Base-by-base conservation (phyloP, 2,797 vertebrate species). In the Silurus lanzhouensis region DNA sequence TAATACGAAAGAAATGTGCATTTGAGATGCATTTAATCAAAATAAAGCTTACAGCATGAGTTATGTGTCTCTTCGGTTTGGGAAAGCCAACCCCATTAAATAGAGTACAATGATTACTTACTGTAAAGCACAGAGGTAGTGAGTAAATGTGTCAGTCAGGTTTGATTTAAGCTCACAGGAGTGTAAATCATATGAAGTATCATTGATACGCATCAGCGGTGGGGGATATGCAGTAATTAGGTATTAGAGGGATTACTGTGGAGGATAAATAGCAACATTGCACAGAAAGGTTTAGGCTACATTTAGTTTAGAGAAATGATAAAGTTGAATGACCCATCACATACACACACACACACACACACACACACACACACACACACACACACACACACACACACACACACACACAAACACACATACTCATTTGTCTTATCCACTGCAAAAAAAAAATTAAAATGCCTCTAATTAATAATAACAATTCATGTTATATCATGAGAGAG, bases 1-100 rank as follows among this genome's bases (percentile, higher is more conserved):
- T 87, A 86, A 90, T 90, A 87, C 10, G 13, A 44, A 46, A 13
- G 55, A 87, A 82, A 90, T 82, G 80, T 85, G 83, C 80, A 83
- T 68, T 85, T 88, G 88, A 84, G 31, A 80, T 90, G 84, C 84
- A 81, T 83, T 83, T 46, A 48, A 71, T 84, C 57, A 2, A 48
- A 89, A 85, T 88, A 44, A 88, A 90, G 76, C 85, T 67, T 22
- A 22, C 70, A 72, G 19, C 44, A 48, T 5, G 63, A 20, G 8
- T 66, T 61, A 38, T 6, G 38, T 20, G 14, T 22, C 17, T 67
- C 52, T 48, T 25, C 71, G 13, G n/a, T 58, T 48, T 74, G 20
- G 61, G 85, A 89, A 89, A 31, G 0, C 25, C 22, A 72, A 70
- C 8, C 52, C 83, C 57, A 68, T 79, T 78, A 67, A 60, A 77